Conservation (phyloP, 2,888 invertebrate species). For the Agrochola litura region DNA sequence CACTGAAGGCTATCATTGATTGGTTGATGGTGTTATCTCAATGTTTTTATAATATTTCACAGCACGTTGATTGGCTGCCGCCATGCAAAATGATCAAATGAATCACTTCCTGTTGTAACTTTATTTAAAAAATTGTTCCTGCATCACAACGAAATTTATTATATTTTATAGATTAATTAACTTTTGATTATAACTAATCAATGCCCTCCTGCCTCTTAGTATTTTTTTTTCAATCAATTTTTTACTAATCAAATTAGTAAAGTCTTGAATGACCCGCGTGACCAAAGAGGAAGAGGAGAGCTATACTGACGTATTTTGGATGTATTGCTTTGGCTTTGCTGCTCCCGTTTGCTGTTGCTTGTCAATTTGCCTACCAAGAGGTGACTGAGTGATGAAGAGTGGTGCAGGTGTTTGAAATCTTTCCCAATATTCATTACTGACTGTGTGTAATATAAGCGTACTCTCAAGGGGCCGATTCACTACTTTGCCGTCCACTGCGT, state of each 20-base stretch:
- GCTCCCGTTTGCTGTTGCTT: too few species aligned
- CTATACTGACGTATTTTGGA: too few species aligned
- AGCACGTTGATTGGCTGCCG: slow-evolving; percentile 83
- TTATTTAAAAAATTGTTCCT: neutral
- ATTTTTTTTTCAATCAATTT: neutral
- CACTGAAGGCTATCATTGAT: slow-evolving; percentile 80
- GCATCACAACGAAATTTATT: neutral
- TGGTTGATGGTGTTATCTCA: slow-evolving; percentile 81
- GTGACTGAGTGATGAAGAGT: too few species aligned
- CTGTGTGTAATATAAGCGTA: neutral
- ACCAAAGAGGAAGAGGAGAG: neutral
- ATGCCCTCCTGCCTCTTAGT: neutral
- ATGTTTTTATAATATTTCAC: slow-evolving; percentile 81
- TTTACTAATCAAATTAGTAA: neutral
- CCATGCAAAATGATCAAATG: slow-evolving; percentile 85
- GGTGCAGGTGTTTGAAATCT: neutral
- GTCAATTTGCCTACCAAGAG: neutral
- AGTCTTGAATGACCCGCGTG: slow-evolving; percentile 2
- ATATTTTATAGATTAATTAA: neutral
- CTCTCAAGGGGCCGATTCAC: neutral
- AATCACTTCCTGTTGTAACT: slow-evolving; percentile 85
- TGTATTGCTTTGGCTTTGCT: neutral
- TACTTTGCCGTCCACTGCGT: neutral
- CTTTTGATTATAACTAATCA: neutral
- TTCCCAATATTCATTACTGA: neutral